Evolutionary conservation across 2,888 invertebrate genomes (phyloP), one percentile per base, ranked within the genome.

Genomic region (Pteria penguin): DNA sequence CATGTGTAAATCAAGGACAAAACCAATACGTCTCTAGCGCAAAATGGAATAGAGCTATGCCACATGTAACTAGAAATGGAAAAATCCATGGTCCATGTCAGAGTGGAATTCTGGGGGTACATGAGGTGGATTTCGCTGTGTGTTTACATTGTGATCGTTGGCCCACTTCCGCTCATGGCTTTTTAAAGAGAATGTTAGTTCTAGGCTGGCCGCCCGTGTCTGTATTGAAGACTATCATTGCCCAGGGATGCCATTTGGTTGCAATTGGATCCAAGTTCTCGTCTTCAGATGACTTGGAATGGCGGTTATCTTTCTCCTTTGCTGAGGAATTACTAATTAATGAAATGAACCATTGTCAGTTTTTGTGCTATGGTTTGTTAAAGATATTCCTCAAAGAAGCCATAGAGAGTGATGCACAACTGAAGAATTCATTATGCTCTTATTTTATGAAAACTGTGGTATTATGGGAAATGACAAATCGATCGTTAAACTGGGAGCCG

Each of bases 81-180:
- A n/a, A 26, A 18, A 11, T 18, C 1, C 57, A 57, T 2, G 57
- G 57, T 2, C 57, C 57, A 18, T 57, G 57, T 57, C 26, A 4
- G 11, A 1, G 57, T 22, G 24, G 57, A 57, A 57, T 2, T 1
- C 2, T 8, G 2, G 11, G 18, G 2, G 0, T 8, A 5, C 2
- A 4, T n/a, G 57, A 57, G 0, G 4, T 57, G 24, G 57, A 57
- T 22, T n/a, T 11, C 27, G 18, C 57, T 11, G 2, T n/a, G 11
- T 57, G 57, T 22, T 57, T 57, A 26, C 18, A 1, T 2, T n/a
- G n/a, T 60, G 22, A 65, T 18, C 1, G 75, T 71, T 75, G 57
- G 57, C 57, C 57, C 11, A 11, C 57, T n/a, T 26, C 27, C 11
- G 57, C 57, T 2, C 11, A 57, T 57, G 11, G 8, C 0, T 57